Percentiles rank a stretch among this genome's conserved stretches.
These are phyloP conservation scores for Ptychoptera contaminata DNA, from an alignment of 2,888 invertebrate genomes.

Conservation along the genomic window DNA sequence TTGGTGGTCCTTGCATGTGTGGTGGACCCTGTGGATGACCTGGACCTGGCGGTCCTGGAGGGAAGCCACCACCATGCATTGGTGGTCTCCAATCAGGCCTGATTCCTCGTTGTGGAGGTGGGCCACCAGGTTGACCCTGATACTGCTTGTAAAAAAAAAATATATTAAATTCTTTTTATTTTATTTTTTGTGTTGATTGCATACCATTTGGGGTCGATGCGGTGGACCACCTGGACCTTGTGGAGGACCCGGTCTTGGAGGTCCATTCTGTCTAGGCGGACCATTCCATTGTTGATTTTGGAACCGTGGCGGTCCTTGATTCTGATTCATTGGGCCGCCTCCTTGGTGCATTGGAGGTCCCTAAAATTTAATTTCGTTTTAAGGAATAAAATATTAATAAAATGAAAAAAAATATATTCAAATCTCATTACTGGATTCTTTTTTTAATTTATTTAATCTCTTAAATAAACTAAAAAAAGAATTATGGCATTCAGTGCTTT, in stretches of 20 bases:
- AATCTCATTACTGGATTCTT: neutral
- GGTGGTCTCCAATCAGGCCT: slow-evolving; percentile 65
- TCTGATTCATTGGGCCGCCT: slow-evolving; percentile 35
- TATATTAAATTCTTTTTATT: neutral
- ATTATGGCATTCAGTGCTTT: no score
- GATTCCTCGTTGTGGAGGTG: slow-evolving; percentile 37
- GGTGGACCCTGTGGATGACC: slow-evolving; percentile 48
- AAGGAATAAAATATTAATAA: slow-evolving; percentile 11
- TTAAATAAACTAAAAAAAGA: slow-evolving; percentile 1
- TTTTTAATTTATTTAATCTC: neutral
- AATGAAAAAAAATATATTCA: neutral
- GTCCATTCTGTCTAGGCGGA: slow-evolving; percentile 34
- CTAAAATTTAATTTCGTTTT: slow-evolving; percentile 15
- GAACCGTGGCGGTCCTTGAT: slow-evolving; percentile 36
- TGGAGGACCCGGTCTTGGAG: slow-evolving; percentile 35
- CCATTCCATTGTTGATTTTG: slow-evolving; percentile 32
- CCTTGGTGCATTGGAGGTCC: slow-evolving; percentile 45
- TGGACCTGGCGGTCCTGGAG: slow-evolving; percentile 38
- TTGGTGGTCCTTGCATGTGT: slow-evolving; percentile 48
- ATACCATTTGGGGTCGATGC: slow-evolving; percentile 44
- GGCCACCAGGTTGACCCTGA: slow-evolving; percentile 29
- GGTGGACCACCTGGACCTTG: slow-evolving; percentile 33
- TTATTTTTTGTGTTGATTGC: slow-evolving; percentile 6
- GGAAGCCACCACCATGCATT: slow-evolving; percentile 49
- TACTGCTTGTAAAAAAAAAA: slow-evolving; percentile 15